Percentiles rank a stretch among this genome's conserved stretches.
Conservation (phyloP, 2,888 invertebrate species). For the Acrobasis consociella region DNA sequence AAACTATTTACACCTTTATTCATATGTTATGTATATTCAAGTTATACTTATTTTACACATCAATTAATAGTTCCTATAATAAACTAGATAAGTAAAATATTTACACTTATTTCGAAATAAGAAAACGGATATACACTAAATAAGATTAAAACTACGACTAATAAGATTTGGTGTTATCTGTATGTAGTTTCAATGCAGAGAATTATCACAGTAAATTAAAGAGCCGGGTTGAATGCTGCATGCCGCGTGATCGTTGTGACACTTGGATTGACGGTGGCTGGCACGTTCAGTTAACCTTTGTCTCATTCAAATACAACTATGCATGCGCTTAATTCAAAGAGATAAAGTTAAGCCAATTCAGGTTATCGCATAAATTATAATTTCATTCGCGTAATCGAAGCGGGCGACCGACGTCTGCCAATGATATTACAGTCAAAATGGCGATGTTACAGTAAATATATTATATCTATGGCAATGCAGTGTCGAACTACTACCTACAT, state of each 20-base stretch:
- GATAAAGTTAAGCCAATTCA: slow-evolving; percentile 14
- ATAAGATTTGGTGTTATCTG: slow-evolving; percentile 20
- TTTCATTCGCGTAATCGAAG: neutral
- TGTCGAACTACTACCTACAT: too few species aligned
- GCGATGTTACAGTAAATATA: too few species aligned
- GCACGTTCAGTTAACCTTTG: slow-evolving; percentile 11
- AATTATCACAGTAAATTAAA: slow-evolving; percentile 24
- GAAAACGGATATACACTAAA: slow-evolving; percentile 10
- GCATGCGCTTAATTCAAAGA: slow-evolving; percentile 2
- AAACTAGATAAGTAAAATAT: neutral
- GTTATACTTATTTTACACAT: neutral
- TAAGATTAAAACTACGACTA: slow-evolving; percentile 3
- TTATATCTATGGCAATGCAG: too few species aligned
- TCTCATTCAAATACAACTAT: neutral
- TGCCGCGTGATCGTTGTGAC: neutral
- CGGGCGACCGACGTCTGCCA: neutral
- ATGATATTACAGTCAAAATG: too few species aligned
- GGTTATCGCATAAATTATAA: neutral
- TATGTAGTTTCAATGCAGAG: slow-evolving; percentile 19
- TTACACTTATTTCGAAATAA: neutral
- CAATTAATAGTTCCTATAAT: neutral
- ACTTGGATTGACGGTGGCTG: neutral
- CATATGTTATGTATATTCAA: neutral
- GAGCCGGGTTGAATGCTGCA: slow-evolving; percentile 10
- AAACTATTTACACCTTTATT: neutral